Evolutionary conservation across 2,797 vertebrate genomes (phyloP).

Genomic region (Coregonus sp.): DNA sequence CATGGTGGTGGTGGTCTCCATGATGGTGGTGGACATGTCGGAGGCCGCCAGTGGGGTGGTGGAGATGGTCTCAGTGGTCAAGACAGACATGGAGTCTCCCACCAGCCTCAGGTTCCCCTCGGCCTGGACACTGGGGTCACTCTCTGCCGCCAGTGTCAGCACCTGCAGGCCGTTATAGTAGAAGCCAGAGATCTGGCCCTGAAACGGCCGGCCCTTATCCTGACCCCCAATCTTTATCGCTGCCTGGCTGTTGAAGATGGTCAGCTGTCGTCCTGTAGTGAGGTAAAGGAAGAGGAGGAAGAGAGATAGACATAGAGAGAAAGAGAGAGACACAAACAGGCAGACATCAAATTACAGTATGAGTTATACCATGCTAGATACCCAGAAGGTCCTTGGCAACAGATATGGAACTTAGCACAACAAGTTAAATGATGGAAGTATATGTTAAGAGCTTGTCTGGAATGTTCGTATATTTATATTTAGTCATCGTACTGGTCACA

Average conservation of each 20-base stretch:
- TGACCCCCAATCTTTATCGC: constrained; percentile 92
- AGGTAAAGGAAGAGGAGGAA: constrained; percentile 26
- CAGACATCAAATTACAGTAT: constrained; percentile 43
- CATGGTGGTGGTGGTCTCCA: constrained; percentile 96
- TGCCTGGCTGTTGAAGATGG: constrained; percentile 98
- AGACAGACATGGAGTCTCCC: constrained; percentile 86
- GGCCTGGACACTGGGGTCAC: constrained; percentile 87
- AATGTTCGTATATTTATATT: constrained; percentile 17
- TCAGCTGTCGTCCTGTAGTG: constrained; percentile 89
- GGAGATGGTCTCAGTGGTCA: constrained; percentile 88
- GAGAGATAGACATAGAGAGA: constrained; percentile 20
- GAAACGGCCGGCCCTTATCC: constrained; percentile 91
- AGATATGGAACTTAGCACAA: constrained; percentile 10
- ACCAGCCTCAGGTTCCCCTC: constrained; percentile 91
- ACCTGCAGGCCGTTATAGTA: constrained; percentile 98
- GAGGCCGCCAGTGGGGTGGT: constrained; percentile 87
- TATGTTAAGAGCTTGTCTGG: constrained; percentile 41
- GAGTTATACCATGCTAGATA: constrained; percentile 31
- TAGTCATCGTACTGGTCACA: not conserved
- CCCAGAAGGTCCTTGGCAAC: constrained; percentile 46
- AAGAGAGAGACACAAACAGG: constrained; percentile 43
- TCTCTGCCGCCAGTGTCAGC: constrained; percentile 92
- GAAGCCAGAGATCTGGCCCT: constrained; percentile 94
- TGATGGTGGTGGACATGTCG: constrained; percentile 96
- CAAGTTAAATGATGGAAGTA: not conserved